Evolutionary conservation across 2,888 invertebrate species (phyloP), one percentile per base, ranked within the genome.

Genomic region (Hyposoter dolosus): DNA sequence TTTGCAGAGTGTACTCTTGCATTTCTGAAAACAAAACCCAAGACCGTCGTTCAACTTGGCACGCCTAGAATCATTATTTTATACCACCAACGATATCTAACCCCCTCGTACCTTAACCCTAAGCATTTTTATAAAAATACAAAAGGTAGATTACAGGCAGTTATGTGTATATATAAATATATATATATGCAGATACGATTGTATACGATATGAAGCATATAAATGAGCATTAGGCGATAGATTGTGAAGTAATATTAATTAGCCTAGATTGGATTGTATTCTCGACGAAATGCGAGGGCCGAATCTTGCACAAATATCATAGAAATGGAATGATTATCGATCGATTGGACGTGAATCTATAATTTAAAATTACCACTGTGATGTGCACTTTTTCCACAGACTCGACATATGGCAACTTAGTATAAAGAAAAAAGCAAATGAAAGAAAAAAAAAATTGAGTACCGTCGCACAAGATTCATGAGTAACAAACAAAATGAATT

Each of bases 1-100:
- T 90, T 93, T 94, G 92, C 92, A 93, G 90, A 91, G 89, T 90
- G 91, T 92, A 90, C 90, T 91, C 91, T 92, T 94, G 93, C 93
- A 93, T 93, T 93, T 94, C 94, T 94, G 93, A 90, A 93, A 94
- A 93, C 72, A 87, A 85, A 91, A 89, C 91, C 91, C 90, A 89
- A 92, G 74, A 89, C 84, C 86, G 79, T 85, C 84, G 84, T 89
- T 82, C 81, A 83, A 80, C 83, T 82, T 74, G 68, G 74, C 63
- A 83, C 89, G 87, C 84, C 82, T 71, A 60, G 60, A 79, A 53
- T 84, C 84, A 84, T 76, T 75, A 82, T 83, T 89, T 74, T 82
- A n/a, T n/a, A n/a, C 35, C 63, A 69, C 77, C 17, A 72, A 68
- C 77, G 74, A 50, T 32, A 35, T 68, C 68, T 76, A 68, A 60